A percentile compares a stretch with the other conserved stretches of the same genome.
phyloP scores from a whole-genome alignment of 2,797 vertebrate genomes.

The Petrocephalus schoutedeni region DNA sequence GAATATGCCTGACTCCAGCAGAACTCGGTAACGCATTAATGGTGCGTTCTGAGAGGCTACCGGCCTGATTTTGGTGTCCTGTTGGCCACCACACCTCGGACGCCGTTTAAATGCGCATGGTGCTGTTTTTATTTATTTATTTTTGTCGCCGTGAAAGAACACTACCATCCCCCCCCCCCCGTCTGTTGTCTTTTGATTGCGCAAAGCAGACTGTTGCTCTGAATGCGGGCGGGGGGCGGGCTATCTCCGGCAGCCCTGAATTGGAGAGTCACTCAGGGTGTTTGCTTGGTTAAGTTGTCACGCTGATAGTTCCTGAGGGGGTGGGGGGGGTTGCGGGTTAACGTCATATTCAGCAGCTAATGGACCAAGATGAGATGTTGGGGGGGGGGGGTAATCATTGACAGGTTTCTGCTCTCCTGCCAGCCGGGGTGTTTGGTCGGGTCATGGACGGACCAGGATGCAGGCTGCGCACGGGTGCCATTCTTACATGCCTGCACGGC shows the following conservation, averaged over 20 bases:
- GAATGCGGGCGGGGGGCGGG: not conserved
- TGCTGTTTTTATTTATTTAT: not conserved
- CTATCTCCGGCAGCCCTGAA: not conserved
- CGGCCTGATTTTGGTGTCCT: not conserved
- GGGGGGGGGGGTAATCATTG: not conserved
- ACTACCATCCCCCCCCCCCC: not conserved
- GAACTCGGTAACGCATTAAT: not conserved
- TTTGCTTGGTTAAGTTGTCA: not conserved
- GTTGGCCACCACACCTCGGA: not conserved
- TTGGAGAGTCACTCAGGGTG: not conserved
- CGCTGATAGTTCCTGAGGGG: not conserved
- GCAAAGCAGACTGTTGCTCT: not conserved
- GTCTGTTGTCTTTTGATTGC: not conserved
- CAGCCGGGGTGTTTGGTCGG: not conserved
- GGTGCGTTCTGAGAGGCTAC: not conserved
- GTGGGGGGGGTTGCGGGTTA: not conserved
- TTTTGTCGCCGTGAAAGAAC: not conserved
- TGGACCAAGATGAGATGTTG: conserved; percentile 19
- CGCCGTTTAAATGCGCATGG: not conserved
- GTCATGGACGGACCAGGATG: not conserved
- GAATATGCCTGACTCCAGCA: not conserved
- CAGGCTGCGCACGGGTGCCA: not conserved
- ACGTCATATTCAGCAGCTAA: conserved; percentile 29
- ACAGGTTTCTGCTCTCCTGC: not conserved
- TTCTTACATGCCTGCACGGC: no score